Evolutionary conservation across 2,113 vertebrate genomes (phyloP).

Genomic region (Passer montanus): DNA sequence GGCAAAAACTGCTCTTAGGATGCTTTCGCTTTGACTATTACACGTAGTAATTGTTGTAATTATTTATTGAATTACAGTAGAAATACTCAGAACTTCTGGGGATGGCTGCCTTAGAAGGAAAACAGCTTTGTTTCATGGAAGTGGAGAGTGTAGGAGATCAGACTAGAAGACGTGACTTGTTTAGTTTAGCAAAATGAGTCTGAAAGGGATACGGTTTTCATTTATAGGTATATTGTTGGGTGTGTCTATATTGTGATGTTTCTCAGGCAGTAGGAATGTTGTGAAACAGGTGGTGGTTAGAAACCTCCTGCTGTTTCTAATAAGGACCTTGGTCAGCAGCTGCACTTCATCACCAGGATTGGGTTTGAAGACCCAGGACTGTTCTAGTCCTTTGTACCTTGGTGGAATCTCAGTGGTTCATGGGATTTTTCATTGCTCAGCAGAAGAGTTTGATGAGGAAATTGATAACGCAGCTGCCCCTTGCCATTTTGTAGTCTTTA

Average conservation of each 20-base stretch:
- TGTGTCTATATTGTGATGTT: not conserved
- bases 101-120: not conserved
- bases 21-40: not conserved
- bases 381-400: not conserved
- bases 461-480: not conserved
- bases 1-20: not conserved
- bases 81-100: not conserved
- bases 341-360: not conserved
- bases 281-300: not conserved
- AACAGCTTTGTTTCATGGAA: not conserved
- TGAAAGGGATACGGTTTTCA: not conserved
- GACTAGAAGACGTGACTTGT: not conserved
- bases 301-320: not conserved
- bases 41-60: not conserved
- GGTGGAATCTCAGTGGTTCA: not conserved
- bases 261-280: not conserved
- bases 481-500: not conserved
- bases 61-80: not conserved
- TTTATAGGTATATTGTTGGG: not conserved
- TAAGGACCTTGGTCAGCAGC: not conserved
- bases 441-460: not conserved
- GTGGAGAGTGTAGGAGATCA: not conserved
- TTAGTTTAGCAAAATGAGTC: not conserved
- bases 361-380: not conserved
- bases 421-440: not conserved